A percentile compares a stretch with the other conserved stretches of the same genome.
Conservation (phyloP, 2,888 invertebrate genomes). For the Cryptus armator region DNA sequence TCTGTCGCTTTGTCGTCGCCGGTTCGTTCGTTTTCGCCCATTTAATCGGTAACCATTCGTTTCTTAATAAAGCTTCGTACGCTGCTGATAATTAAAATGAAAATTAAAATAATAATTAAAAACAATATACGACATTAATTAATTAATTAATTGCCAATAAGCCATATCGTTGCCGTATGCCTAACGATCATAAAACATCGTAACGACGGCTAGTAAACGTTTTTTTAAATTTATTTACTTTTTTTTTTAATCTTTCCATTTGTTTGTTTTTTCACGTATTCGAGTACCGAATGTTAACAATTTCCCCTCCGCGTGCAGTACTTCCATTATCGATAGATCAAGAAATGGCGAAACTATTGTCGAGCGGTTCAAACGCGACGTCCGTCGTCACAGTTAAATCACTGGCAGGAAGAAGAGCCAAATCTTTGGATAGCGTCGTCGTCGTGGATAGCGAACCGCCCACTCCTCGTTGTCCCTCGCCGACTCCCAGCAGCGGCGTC, state of each 20-base stretch:
- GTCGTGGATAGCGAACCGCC: slow-evolving; percentile 86
- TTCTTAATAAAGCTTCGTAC: slow-evolving; percentile 5
- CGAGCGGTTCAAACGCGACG: slow-evolving; percentile 71
- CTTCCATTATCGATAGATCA: slow-evolving; percentile 84
- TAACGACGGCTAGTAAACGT: slow-evolving; percentile 4
- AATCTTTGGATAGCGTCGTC: slow-evolving; percentile 83
- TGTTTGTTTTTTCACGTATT: slow-evolving; percentile 62
- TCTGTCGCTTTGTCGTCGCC: slow-evolving; percentile 38
- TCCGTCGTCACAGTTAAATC: slow-evolving; percentile 70
- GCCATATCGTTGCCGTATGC: slow-evolving; percentile 18
- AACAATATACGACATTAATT: background rate
- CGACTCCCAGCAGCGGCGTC: slow-evolving; percentile 95
- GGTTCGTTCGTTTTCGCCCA: slow-evolving; percentile 51
- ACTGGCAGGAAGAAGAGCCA: slow-evolving; percentile 80
- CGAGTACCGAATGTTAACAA: slow-evolving; percentile 74
- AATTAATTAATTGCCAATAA: background rate
- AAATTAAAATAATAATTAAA: no score
- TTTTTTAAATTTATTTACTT: background rate
- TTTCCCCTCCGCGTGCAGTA: slow-evolving; percentile 78
- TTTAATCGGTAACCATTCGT: slow-evolving; percentile 23
- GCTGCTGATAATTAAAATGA: background rate
- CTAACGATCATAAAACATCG: slow-evolving; percentile 22
- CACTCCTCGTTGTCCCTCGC: slow-evolving; percentile 93
- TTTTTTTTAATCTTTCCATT: background rate
- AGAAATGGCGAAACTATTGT: slow-evolving; percentile 83